A percentile compares a stretch with the other conserved stretches of the same genome.
Conservation (phyloP, 2,113 vertebrate species). For the Rhinopomastus cyanomelas region DNA sequence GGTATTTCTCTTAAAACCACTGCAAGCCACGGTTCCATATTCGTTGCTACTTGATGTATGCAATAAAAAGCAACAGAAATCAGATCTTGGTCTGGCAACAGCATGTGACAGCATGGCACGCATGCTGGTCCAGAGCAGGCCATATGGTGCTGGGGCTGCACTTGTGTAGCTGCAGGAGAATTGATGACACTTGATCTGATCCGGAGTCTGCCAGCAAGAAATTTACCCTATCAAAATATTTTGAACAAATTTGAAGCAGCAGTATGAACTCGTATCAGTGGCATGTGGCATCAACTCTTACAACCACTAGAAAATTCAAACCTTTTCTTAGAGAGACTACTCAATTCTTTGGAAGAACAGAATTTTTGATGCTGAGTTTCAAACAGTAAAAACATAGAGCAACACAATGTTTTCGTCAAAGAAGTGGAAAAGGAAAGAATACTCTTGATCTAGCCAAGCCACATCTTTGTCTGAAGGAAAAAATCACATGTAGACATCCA, state of each 20-base stretch:
- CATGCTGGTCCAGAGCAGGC: neutral
- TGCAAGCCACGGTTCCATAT: neutral
- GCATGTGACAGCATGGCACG: neutral
- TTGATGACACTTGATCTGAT: slow-evolving; percentile 41
- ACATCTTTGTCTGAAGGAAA: neutral
- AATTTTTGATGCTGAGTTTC: neutral
- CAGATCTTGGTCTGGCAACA: neutral
- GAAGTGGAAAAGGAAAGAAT: neutral
- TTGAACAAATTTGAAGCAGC: slow-evolving; percentile 10
- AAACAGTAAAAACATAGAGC: neutral
- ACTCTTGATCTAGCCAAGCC: neutral
- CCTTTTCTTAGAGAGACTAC: neutral
- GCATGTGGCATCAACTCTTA: neutral
- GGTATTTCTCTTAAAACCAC: neutral
- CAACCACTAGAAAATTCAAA: neutral
- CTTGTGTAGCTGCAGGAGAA: slow-evolving; percentile 12
- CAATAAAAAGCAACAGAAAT: neutral
- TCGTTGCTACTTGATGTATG: neutral
- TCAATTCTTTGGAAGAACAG: neutral
- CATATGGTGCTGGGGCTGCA: slow-evolving; percentile 37
- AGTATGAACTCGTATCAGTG: neutral
- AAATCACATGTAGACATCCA: neutral
- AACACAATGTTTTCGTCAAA: neutral
- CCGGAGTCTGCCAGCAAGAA: slow-evolving; percentile 39
- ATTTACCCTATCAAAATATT: slow-evolving; percentile 53